Base-by-base conservation (phyloP, 2,797 vertebrate species). In the Pagetopsis macropterus region DNA sequence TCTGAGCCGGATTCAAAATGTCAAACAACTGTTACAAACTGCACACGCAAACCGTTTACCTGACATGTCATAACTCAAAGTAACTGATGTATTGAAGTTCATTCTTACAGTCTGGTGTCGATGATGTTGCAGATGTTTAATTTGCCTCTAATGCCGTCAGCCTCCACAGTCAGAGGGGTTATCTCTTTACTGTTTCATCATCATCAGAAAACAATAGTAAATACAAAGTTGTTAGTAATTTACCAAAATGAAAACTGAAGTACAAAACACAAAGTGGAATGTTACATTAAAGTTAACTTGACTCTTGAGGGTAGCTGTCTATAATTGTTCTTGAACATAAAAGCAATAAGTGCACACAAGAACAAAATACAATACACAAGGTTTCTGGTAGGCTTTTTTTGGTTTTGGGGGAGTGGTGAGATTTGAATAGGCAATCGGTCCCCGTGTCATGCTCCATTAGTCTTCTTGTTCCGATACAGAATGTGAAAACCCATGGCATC, bases 291-390 rank as follows among this genome's bases (percentile, higher is more conserved):
- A 62, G 4, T 49, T 31, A 23, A 3, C 21, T 71, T 37, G 10
- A 52, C 56, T 63, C 67, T 61, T 70, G 50, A 60, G 51, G 51
- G 59, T 31, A 50, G 16, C 52, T 31, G n/a, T 60, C 7, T 41
- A 60, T 41, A 60, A 52, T 19, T 37, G 37, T 57, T 67, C 48
- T 58, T 40, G 4, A 75, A 56, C 46, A 54, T 43, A 41, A 13
- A 11, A 48, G 51, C 46, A 19, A 48, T 12, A 4, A 44, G 64
- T 55, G 61, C 21, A 72, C 46, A 58, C 37, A 69, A 64, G 40
- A 41, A n/a, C 12, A 40, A 8, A 65, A 62, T 23, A 46, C 13
- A 61, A 9, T 2, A 37, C 8, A 37, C 33, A 37, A 9, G 33
- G 33, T 37, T 37, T 37, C 33, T 37, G 7, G 33, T 37, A 37